phyloP scores from a whole-genome alignment of 2,888 invertebrate genomes.

The Zygogramma bicolorata region DNA sequence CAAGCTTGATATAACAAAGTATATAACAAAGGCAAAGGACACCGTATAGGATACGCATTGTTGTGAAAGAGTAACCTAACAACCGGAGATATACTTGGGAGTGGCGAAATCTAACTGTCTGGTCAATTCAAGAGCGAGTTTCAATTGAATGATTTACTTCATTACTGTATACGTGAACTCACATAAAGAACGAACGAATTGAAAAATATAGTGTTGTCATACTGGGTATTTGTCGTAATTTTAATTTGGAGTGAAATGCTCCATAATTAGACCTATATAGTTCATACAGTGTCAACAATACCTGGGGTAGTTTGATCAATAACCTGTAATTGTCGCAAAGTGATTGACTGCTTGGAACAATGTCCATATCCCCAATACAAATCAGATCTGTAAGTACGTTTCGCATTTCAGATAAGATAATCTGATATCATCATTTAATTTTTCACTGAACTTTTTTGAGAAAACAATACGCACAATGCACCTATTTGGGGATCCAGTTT shows the following conservation, averaged over 20 bases:
- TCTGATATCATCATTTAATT: background rate
- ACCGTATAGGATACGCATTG: background rate
- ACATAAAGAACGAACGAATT: background rate
- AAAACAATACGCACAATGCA: too few species aligned
- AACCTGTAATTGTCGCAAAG: background rate
- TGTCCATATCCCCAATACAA: background rate
- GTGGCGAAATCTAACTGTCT: background rate
- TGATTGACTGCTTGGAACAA: background rate
- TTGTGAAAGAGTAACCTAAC: conserved; percentile 18
- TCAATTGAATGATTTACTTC: background rate
- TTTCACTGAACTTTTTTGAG: too few species aligned
- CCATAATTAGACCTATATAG: too few species aligned
- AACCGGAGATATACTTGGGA: background rate
- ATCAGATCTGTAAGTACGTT: background rate
- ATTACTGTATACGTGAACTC: too few species aligned
- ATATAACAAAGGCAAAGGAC: too few species aligned
- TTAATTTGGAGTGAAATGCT: too few species aligned
- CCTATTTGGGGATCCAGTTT: background rate
- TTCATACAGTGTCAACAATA: background rate
- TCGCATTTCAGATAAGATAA: background rate
- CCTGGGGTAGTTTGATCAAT: background rate
- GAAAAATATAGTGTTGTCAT: background rate
- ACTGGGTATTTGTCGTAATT: too few species aligned
- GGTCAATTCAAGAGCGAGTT: background rate
- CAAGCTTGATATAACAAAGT: too few species aligned